These are phyloP conservation scores for Alectoris magna DNA, from an alignment of 2,797 vertebrate genomes.

Conservation along the genomic window DNA sequence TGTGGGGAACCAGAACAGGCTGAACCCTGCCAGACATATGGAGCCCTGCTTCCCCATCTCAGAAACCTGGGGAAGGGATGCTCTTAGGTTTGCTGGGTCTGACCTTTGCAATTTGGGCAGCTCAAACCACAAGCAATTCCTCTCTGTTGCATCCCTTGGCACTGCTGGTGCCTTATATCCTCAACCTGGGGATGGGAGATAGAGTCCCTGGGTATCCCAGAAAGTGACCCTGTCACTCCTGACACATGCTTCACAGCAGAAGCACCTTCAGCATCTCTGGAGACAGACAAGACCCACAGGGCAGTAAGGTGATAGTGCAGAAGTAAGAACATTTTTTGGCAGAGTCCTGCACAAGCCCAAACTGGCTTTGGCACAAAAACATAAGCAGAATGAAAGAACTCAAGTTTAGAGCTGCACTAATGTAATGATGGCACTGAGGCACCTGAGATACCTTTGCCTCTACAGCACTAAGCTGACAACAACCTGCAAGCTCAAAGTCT, in stretches of 20 bases:
- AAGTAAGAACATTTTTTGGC: not conserved
- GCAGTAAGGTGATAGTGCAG: not conserved
- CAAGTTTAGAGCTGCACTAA: not conserved
- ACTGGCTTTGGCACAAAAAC: not conserved
- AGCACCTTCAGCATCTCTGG: not conserved
- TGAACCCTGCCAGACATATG: accelerated
- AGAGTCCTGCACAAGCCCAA: not conserved
- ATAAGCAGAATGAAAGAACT: not conserved
- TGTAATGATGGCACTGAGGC: accelerated
- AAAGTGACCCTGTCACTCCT: accelerated
- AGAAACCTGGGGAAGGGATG: accelerated
- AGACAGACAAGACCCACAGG: not conserved
- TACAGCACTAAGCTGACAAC: not conserved
- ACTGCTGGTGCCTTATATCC: not conserved
- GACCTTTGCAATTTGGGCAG: not conserved
- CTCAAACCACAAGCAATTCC: not conserved
- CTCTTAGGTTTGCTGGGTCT: accelerated
- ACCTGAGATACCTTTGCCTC: not conserved
- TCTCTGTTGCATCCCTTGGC: not conserved
- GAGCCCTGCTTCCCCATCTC: not conserved
- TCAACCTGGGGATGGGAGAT: not conserved
- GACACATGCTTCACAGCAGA: accelerated
- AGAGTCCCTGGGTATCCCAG: not conserved
- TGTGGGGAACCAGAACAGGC: accelerated
- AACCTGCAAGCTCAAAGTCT: not conserved